Base-by-base conservation (phyloP, 2,113 vertebrate species). In the Melanotaenia duboulayi region DNA sequence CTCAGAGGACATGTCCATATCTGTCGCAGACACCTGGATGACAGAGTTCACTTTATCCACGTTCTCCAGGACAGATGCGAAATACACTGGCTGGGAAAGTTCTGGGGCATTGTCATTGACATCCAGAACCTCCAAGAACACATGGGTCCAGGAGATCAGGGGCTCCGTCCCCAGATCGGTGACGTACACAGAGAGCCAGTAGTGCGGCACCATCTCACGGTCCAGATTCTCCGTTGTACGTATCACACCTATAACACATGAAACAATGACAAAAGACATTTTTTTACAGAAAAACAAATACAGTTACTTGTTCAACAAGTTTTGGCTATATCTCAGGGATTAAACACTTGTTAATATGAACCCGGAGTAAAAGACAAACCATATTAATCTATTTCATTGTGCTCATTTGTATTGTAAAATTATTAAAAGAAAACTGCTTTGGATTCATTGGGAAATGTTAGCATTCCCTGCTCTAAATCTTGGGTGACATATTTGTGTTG, bases 21-120 rank as follows among this genome's bases (percentile, higher is more conserved):
- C 98, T 1, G 87, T 85, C 32, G 97, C 97, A 3, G 89, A 89
- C 49, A 99, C 91, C 76, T 94, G 93, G 35, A 96, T 84, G 4
- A 99, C 90, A 0, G 94, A 95, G 1, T 85, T 88, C 35, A 95
- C 93, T 56, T 84, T 76, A 1, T 95, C 92, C 11, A 92, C 87
- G 58, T 98, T 97, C 88, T 99, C 98, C 50, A 52, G 89, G 65
- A 97, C 89, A 0, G 94, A 94, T 0, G 95, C 93, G 12, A 97
- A 98, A 80, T 96, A 99, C 56, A 97, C 93, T 0, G 96, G 95
- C 76, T 94, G 94, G 46, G 95, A 95, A 70, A 97, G 94, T 75
- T 93, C 94, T 1, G 98, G 98, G 8, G 96, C 91, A 61, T 97
- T 98, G 83, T 99, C 98, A n/a, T 99, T 99, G 39, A 96, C 80